Conservation (phyloP, 1,140 invertebrate species). For the Lucilia cuprina region DNA sequence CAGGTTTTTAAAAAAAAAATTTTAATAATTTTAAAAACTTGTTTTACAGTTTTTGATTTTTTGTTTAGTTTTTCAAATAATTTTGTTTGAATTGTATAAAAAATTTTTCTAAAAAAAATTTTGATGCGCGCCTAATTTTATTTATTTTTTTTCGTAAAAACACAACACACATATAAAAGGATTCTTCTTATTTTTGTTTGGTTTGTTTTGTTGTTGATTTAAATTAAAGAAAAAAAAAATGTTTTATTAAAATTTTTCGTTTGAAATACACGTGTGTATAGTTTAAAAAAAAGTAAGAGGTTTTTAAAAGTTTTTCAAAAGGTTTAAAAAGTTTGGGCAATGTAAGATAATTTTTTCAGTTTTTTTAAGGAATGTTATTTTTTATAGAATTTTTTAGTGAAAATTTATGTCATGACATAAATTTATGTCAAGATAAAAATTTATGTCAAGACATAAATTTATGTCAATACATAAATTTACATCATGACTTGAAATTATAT, state of each 20-base stretch:
- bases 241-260: not conserved
- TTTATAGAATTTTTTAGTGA: no score
- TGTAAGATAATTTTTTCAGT: no score
- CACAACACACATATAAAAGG: slow-evolving; percentile 35
- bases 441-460: no score
- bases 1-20: no score
- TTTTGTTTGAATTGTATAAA: not conserved
- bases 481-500: no score
- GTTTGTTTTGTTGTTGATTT: not conserved
- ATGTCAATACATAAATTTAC: no score
- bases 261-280: slow-evolving; percentile 23
- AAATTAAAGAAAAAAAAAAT: not conserved
- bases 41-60: no score
- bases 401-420: no score
- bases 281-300: not conserved
- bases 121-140: not conserved
- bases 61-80: not conserved
- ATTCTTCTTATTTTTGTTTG: slow-evolving; percentile 18
- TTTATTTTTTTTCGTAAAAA: slow-evolving; percentile 12
- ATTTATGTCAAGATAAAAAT: no score
- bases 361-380: no score
- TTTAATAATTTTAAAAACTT: no score
- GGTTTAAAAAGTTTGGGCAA: no score
- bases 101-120: not conserved
- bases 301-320: not conserved